Evolutionary conservation across 2,797 vertebrate species (phyloP), one percentile per base, ranked within the genome.

Genomic region (Botia kubotai): DNA sequence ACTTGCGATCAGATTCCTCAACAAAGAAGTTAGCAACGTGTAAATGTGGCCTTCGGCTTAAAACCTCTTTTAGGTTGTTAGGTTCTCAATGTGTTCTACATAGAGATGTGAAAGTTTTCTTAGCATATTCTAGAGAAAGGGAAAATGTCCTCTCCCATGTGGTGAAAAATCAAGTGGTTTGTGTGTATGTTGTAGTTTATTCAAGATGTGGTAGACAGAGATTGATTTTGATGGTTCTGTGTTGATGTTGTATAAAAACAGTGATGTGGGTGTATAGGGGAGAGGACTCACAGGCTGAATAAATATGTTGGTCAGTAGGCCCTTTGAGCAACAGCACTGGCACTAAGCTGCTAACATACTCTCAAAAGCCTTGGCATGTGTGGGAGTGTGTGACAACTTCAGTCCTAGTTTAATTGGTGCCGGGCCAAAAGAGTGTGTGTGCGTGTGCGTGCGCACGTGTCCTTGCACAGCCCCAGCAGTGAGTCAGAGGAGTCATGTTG

Each of bases 301-400:
- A 19, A 79, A 72, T 21, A 72, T 79, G 77, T 63, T 62, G 58
- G 68, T 70, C 67, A 71, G 55, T 79, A 62, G 55, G 68, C n/a
- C 60, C 26, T 79, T n/a, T 46, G 21, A 19, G 63, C 50, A 76
- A 76, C 1, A 71, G 8, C 67, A 63, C 62, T 19, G 58, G 77
- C 57, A 74, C 52, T 87, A 87, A 89, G 84, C 86, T 16, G 0
- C 10, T 82, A 75, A 74, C 84, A 76, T 72, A 77, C 48, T 16
- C 72, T 63, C 60, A 80, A 75, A 80, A 33, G 48, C 46, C 33
- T 26, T 68, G 55, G 71, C 72, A 43, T 23, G 63, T 52, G 43
- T 17, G 12, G 23, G 60, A 33, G 33, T 33, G 33, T 33, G 33
- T 33, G 76, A 19, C 43, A 53, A 50, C 12, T 26, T 57, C 62